These are phyloP conservation scores for Antennarius striatus DNA, from an alignment of 2,113 vertebrate genomes.

Conservation along the genomic window DNA sequence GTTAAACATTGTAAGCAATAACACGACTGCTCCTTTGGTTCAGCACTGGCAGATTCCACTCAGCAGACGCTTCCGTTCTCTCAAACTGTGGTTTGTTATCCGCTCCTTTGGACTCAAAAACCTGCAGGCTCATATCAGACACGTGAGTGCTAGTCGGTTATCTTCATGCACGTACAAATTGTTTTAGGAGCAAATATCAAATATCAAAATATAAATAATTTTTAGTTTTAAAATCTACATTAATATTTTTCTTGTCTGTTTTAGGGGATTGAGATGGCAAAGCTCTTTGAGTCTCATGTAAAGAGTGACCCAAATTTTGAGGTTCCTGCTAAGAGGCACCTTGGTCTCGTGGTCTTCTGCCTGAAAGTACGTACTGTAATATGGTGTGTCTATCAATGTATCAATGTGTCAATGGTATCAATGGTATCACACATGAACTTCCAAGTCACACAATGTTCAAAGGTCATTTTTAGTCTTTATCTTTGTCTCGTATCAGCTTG, in stretches of 20 bases:
- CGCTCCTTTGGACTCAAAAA: constrained; percentile 94
- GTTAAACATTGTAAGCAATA: neutral
- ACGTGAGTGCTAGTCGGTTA: constrained; percentile 75
- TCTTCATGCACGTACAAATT: neutral
- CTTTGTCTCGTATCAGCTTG: neutral
- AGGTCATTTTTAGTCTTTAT: constrained; percentile 21
- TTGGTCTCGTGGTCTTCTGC: constrained; percentile 94
- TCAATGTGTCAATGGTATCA: constrained; percentile 32
- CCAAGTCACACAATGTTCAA: constrained; percentile 33
- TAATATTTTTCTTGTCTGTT: constrained; percentile 3
- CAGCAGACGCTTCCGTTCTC: constrained; percentile 91
- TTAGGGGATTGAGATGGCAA: constrained; percentile 92
- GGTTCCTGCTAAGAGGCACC: constrained; percentile 90
- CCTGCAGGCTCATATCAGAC: constrained; percentile 92
- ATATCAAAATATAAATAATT: neutral
- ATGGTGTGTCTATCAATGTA: constrained; percentile 18
- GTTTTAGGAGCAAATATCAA: neutral
- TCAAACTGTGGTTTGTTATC: constrained; percentile 98
- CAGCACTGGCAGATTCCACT: constrained; percentile 98
- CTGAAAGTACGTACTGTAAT: constrained; percentile 82
- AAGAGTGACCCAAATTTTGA: constrained; percentile 88
- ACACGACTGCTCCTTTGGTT: constrained; percentile 5
- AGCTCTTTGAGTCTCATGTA: constrained; percentile 91
- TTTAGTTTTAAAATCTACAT: too few species aligned
- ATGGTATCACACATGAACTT: neutral